Evolutionary conservation across 1,140 invertebrate species (phyloP).

Genomic region (Polypedilum vanderplanki): DNA sequence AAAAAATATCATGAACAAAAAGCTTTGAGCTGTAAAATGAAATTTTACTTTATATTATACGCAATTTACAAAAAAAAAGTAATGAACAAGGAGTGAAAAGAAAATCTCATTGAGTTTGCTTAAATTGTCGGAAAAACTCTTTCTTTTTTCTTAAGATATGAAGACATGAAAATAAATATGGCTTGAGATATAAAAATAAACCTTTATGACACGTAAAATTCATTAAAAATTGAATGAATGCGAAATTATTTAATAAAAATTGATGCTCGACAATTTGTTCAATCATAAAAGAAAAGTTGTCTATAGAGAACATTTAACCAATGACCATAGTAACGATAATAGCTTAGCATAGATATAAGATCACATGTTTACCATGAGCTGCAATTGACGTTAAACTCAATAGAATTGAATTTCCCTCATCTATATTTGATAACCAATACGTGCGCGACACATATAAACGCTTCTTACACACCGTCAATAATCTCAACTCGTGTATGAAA

Average conservation of each 20-base stretch:
- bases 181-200: not conserved
- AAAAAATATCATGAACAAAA: too few relatives aligned
- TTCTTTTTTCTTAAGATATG: not conserved
- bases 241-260: not conserved
- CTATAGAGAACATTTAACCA: not conserved
- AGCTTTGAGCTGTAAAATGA: too few relatives aligned
- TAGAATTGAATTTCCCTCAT: not conserved
- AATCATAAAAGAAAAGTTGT: not conserved
- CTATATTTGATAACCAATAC: too few relatives aligned
- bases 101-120: too few relatives aligned
- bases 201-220: conserved; percentile 19
- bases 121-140: not conserved
- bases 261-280: not conserved
- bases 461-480: too few relatives aligned
- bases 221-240: conserved; percentile 1
- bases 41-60: too few relatives aligned
- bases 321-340: not conserved
- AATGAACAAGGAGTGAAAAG: too few relatives aligned
- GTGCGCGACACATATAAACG: too few relatives aligned
- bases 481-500: too few relatives aligned
- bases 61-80: too few relatives aligned
- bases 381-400: not conserved
- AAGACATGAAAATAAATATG: too few relatives aligned
- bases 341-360: not conserved
- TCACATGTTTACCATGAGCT: not conserved